A percentile compares a stretch with the other conserved stretches of the same genome.
phyloP scores from a whole-genome alignment of 1,140 invertebrate species.

The Zaprionus vittiger region DNA sequence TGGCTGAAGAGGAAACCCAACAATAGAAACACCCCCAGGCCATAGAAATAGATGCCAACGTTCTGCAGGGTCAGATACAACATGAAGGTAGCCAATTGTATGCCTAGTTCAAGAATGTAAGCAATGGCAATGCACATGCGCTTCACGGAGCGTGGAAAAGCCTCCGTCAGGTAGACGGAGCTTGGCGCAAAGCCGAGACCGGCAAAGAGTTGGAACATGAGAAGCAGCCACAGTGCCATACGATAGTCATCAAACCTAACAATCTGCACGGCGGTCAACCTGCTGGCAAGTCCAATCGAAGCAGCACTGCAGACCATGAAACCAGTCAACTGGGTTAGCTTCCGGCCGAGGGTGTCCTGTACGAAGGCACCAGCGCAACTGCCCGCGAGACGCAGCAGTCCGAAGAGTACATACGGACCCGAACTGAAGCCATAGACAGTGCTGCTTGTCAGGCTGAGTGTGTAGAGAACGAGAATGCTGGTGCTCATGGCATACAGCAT shows the following conservation, averaged over 20 bases:
- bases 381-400: conserved; percentile 56
- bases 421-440: conserved; percentile 47
- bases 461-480: conserved; percentile 56
- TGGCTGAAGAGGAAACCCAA: conserved; percentile 54
- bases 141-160: conserved; percentile 67
- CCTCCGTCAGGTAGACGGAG: conserved; percentile 70
- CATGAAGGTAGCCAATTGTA: conserved; percentile 53
- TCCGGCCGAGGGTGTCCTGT: conserved; percentile 65
- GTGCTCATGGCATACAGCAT: conserved; percentile 48
- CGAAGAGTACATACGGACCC: conserved; percentile 68
- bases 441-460: conserved; percentile 44
- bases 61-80: conserved; percentile 24
- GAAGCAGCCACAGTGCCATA: conserved; percentile 63
- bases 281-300: conserved; percentile 53
- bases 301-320: conserved; percentile 55
- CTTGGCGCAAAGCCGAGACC: conserved; percentile 62
- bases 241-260: conserved; percentile 27
- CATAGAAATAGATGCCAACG: conserved; percentile 46
- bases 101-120: conserved; percentile 56
- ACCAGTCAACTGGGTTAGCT: conserved; percentile 57
- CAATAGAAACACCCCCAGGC: conserved; percentile 52
- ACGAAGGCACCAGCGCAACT: conserved; percentile 49
- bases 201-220: conserved; percentile 64
- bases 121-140: conserved; percentile 61
- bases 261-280: conserved; percentile 31